Conservation (phyloP, 2,888 invertebrate genomes). For the Eilema depressum region DNA sequence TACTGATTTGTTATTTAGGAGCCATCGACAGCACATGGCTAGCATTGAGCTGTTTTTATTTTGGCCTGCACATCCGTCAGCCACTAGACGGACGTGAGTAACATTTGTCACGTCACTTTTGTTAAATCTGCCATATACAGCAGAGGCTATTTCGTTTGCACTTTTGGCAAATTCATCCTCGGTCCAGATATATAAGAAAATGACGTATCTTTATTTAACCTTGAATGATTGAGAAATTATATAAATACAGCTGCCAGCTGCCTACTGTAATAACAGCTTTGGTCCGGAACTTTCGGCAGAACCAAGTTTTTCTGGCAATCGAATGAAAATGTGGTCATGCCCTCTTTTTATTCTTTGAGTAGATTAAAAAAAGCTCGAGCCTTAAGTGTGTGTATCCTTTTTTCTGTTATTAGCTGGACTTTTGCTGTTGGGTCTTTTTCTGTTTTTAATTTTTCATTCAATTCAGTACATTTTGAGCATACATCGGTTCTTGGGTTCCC, state of each 20-base stretch:
- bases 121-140: not conserved
- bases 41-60: conserved; percentile 1
- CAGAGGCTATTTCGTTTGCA: not conserved
- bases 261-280: not conserved
- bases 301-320: not conserved
- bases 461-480: no score
- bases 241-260: conserved; percentile 2
- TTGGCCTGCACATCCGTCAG: conserved; percentile 2
- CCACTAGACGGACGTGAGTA: not conserved
- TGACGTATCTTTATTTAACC: not conserved
- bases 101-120: not conserved
- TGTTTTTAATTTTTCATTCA: no score
- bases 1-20: not conserved
- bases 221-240: conserved; percentile 3
- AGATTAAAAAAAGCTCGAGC: no score
- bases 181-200: not conserved
- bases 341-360: no score
- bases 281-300: not conserved
- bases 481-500: no score
- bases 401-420: no score
- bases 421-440: no score
- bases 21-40: not conserved
- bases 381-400: no score
- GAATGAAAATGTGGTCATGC: not conserved
- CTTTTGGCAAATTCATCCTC: not conserved